Base-by-base conservation (phyloP, 1,140 invertebrate species). In the Agrilus planipennis region DNA sequence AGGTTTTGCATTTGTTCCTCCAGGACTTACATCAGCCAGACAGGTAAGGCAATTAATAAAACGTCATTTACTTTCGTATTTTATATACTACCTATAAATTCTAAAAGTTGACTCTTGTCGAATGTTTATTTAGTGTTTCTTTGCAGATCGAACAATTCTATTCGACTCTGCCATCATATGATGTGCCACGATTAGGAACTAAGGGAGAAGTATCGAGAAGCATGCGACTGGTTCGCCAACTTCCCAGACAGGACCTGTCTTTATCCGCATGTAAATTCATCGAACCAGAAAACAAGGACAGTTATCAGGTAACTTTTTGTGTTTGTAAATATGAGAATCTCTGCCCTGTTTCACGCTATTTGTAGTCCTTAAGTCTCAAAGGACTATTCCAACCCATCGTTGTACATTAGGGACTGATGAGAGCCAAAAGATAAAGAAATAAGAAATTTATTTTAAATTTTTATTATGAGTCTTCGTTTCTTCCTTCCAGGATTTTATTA, bases 221-320 rank as follows among this genome's bases (percentile, higher is more conserved):
- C 56, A 75, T 81, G 45, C 85, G 92, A 64, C 66, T 98, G 44
- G 81, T 89, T 38, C 70, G 75, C 35, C 92, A 97, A 65, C 69
- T 96, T 50, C 92, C 92, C 11, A 90, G 89, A 63, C 92, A 97
- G 68, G 94, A 99, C 62, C 70, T 96, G 25, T 84, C 88, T 11
- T 65, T 89, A 47, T 76, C 82, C 35, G 90, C 92, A 57, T 93
- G 89, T 59, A 79, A 84, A 54, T 87, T 92, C 59, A 70, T 94
- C 39, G 83, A 86, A 49, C 63, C 77, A 6, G 67, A 79, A 53
- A 74, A 89, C 60, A 72, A 76, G 53, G 73, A 77, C 30, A 79
- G 77, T 47, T 92, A 82, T 57, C 77, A 86, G 60, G 59, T 60
- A 45, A n/a, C n/a, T n/a, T n/a, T n/a, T n/a, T n/a, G n/a, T n/a